phyloP scores from a whole-genome alignment of 2,888 invertebrate species.

The Acrocera orbiculus region DNA sequence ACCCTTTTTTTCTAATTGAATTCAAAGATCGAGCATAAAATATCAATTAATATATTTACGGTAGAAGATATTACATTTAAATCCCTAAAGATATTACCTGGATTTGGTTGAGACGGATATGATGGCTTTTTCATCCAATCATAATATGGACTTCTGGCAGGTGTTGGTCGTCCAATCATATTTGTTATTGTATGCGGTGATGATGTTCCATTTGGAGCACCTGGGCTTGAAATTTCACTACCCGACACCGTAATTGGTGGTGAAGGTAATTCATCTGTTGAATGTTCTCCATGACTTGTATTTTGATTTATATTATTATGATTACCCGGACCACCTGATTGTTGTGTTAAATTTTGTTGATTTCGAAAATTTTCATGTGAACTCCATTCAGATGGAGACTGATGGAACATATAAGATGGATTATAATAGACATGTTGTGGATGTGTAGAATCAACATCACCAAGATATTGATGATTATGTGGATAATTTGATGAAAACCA shows the following conservation, averaged over 20 bases:
- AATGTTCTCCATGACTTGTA: slow-evolving; percentile 17
- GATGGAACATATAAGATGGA: slow-evolving; percentile 33
- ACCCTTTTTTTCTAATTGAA: too few species aligned
- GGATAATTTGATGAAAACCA: slow-evolving; percentile 34
- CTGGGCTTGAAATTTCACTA: slow-evolving; percentile 44
- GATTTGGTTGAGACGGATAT: slow-evolving; percentile 68
- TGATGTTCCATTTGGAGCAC: slow-evolving; percentile 27
- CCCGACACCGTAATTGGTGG: slow-evolving; percentile 41
- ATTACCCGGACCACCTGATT: slow-evolving; percentile 9
- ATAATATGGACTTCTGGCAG: slow-evolving; percentile 64
- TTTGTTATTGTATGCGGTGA: slow-evolving; percentile 24
- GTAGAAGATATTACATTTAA: too few species aligned
- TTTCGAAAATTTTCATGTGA: slow-evolving; percentile 33
- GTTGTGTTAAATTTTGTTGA: slow-evolving; percentile 31
- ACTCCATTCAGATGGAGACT: slow-evolving; percentile 28
- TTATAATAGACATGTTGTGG: slow-evolving; percentile 33
- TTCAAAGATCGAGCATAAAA: too few species aligned
- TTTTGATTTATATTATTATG: slow-evolving; percentile 15
- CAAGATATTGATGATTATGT: slow-evolving; percentile 28
- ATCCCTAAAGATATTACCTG: too few species aligned
- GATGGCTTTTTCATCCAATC: slow-evolving; percentile 88
- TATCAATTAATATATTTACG: too few species aligned
- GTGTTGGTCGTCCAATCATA: slow-evolving; percentile 38
- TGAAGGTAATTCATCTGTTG: slow-evolving; percentile 33
- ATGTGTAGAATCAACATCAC: slow-evolving; percentile 31